Conservation (phyloP, 2,888 invertebrate genomes). For the Merodon equestris region DNA sequence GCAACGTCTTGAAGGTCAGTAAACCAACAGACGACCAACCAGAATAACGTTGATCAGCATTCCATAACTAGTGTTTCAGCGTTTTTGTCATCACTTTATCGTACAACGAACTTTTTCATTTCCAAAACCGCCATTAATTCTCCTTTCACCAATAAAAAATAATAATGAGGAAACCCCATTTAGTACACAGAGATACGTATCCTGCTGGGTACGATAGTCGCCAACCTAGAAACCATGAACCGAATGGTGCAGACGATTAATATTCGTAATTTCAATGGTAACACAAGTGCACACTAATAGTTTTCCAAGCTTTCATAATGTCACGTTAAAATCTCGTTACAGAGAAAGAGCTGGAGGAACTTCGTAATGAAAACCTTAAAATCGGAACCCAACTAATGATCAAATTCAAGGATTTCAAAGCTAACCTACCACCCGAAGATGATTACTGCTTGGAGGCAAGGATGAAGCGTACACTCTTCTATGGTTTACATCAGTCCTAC, state of each 20-base stretch:
- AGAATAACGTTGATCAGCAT: no score
- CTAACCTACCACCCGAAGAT: slow-evolving; percentile 75
- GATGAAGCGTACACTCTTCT: slow-evolving; percentile 77
- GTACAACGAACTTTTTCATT: no score
- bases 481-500: slow-evolving; percentile 77
- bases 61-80: no score
- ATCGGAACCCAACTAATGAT: slow-evolving; percentile 76
- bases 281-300: slow-evolving; percentile 1
- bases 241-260: slow-evolving; percentile 77
- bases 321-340: background rate
- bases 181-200: slow-evolving; percentile 77
- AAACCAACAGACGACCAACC: no score
- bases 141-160: background rate
- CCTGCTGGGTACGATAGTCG: slow-evolving; percentile 74
- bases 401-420: slow-evolving; percentile 76
- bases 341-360: slow-evolving; percentile 77
- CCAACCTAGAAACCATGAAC: slow-evolving; percentile 77
- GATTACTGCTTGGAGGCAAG: slow-evolving; percentile 77
- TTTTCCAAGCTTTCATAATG: slow-evolving; percentile 1
- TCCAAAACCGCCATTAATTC: no score
- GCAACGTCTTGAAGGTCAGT: no score
- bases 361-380: slow-evolving; percentile 76
- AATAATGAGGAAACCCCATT: slow-evolving; percentile 31
- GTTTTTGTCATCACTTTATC: no score
- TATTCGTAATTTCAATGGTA: slow-evolving; percentile 76